Evolutionary conservation across 2,113 vertebrate species (phyloP), one percentile per base, ranked within the genome.

Genomic region (Romanogobio albipinnatus): DNA sequence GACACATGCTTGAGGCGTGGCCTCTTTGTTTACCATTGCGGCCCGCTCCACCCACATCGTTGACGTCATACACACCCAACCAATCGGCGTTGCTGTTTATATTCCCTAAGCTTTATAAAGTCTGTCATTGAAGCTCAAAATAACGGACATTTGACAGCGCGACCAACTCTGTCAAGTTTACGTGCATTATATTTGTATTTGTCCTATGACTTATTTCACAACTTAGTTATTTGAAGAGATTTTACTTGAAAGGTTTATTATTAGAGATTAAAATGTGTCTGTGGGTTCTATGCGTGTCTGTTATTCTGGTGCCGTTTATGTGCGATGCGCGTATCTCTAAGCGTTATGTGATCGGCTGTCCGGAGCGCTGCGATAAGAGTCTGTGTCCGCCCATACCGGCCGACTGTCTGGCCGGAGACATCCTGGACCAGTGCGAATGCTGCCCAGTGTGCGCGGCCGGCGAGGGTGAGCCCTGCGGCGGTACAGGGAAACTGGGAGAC

Each of bases 401-500:
- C 0, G 92, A 93, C 90, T 96, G 96, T 81, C 17, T 93, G 61
- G 90, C 93, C 33, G 96, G 94, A 0, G 92, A 93, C 17, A 93
- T 91, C 77, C 92, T 92, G 29, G 96, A 98, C 90, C 89, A 90
- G 43, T 98, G 97, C 91, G 94, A 94, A 91, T 99, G 97, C 92
- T 98, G 97, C 90, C 94, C 94, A 3, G 95, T 96, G 70, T 99
- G 97, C 90, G 95, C 95, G 0, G 95, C 95, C 14, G 94, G 94
- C 5, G 97, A 98, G 87, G 96, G 96, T 19, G 96, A 96, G 58
- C 86, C 82, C 22, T 98, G 97, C 93, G 95, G 93, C 45, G 93
- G 93, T 17, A 3, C 86, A 8, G 88, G 90, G 0, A 82, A 86
- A 14, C 89, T 89, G 24, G 91, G 91, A 0, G 94, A 94, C 82